Percentiles rank a stretch among this genome's conserved stretches.
These are phyloP conservation scores for Crocuta crocuta DNA, from an alignment of 2,113 vertebrate genomes.

Conservation along the genomic window DNA sequence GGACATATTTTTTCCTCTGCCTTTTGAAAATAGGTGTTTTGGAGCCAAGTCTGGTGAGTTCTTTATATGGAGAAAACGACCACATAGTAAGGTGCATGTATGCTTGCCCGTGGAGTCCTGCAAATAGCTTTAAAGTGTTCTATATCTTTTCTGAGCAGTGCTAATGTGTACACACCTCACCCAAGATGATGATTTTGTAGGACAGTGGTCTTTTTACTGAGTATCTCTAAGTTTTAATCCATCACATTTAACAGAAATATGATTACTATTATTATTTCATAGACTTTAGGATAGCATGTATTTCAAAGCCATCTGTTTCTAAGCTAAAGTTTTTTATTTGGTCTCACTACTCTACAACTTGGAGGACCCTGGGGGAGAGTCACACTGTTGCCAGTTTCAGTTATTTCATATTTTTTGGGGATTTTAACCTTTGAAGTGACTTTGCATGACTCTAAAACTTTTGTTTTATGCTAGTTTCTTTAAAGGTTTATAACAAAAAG, in stretches of 20 bases:
- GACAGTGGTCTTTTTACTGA: background rate
- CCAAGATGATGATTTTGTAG: background rate
- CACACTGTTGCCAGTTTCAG: background rate
- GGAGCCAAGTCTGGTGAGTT: background rate
- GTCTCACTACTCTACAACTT: background rate
- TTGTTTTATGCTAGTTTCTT: background rate
- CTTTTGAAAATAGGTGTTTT: background rate
- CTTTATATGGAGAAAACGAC: background rate
- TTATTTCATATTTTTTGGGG: background rate
- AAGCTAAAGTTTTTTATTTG: background rate
- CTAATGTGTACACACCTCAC: background rate
- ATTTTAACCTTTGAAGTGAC: conserved; percentile 16
- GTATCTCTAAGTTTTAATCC: background rate
- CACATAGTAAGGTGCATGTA: background rate
- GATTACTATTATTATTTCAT: background rate
- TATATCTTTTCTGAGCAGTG: background rate
- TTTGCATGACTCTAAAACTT: background rate
- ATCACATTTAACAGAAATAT: background rate
- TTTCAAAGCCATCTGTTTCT: background rate
- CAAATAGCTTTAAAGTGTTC: background rate
- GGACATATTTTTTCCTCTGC: background rate
- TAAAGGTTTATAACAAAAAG: background rate
- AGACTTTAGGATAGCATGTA: background rate
- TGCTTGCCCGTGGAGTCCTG: background rate
- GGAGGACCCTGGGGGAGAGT: background rate